Conservation (phyloP, 37 sponge, comb jelly and placozoan species). For the Geodia barretti region DNA sequence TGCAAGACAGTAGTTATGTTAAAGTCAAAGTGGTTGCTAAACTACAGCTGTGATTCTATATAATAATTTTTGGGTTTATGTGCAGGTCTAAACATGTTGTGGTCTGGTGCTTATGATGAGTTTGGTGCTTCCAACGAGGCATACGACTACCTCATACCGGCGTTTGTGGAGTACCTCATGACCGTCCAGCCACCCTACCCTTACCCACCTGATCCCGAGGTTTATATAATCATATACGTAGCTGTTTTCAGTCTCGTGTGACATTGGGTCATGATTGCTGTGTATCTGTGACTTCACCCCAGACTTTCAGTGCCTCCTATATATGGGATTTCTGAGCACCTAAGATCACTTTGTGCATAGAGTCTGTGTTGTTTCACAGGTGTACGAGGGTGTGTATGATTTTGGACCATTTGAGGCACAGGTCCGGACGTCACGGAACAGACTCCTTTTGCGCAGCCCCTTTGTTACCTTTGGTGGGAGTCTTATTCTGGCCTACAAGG, state of each 20-base stretch:
- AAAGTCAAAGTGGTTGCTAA: neutral
- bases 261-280: no score
- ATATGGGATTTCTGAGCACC: no score
- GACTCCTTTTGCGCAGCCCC: neutral
- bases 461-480: neutral
- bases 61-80: neutral
- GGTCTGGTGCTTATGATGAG: slow-evolving; percentile 56
- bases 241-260: no score
- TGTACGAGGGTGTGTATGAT: slow-evolving; percentile 5
- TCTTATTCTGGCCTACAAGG: slow-evolving; percentile 5
- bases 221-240: no score
- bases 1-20: no score
- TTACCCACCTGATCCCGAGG: slow-evolving; percentile 27
- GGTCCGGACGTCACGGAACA: neutral
- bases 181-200: slow-evolving; percentile 15
- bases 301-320: no score
- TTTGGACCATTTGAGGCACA: neutral
- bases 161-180: slow-evolving; percentile 6
- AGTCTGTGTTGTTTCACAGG: neutral
- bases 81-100: slow-evolving; percentile 64
- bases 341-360: no score
- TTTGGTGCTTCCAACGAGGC: neutral
- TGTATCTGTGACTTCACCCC: no score
- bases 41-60: no score
- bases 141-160: slow-evolving; percentile 44